These are phyloP conservation scores for Styela plicata DNA, from an alignment of 23 tunicate genomes.

Conservation along the genomic window DNA sequence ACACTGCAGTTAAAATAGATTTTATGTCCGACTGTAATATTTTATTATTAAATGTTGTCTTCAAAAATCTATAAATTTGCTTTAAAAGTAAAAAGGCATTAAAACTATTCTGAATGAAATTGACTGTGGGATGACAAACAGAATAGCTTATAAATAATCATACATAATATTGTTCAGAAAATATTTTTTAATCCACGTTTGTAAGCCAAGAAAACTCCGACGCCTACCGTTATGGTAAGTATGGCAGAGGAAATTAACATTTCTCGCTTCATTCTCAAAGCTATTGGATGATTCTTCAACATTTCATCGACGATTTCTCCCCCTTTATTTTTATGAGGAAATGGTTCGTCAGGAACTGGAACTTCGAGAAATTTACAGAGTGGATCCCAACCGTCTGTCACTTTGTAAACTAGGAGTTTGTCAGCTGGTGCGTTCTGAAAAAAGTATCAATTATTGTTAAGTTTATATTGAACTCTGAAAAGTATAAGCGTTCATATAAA, in stretches of 20 bases:
- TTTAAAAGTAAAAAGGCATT: too few species aligned
- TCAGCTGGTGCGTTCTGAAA: not conserved
- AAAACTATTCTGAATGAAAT: too few species aligned
- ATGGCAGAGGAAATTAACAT: not conserved
- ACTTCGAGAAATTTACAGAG: conserved; percentile 7
- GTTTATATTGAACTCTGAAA: not conserved
- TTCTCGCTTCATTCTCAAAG: not conserved
- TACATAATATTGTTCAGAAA: too few species aligned
- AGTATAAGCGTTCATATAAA: too few species aligned
- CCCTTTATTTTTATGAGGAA: not conserved
- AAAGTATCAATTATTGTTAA: not conserved
- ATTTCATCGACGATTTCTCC: not conserved
- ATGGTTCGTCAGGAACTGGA: conserved; percentile 4
- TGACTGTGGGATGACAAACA: too few species aligned
- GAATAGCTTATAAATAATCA: too few species aligned
- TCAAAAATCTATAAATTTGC: too few species aligned
- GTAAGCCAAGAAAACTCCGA: not conserved
- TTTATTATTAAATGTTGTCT: too few species aligned
- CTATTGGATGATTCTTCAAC: not conserved
- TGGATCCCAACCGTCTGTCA: not conserved
- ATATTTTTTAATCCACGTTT: not conserved
- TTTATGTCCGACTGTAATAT: too few species aligned
- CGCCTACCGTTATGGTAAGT: not conserved
- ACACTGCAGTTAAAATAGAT: too few species aligned
- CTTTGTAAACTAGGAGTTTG: conserved; percentile 12